phyloP scores from a whole-genome alignment of 2,888 invertebrate species.

The Ceriagrion tenellum region DNA sequence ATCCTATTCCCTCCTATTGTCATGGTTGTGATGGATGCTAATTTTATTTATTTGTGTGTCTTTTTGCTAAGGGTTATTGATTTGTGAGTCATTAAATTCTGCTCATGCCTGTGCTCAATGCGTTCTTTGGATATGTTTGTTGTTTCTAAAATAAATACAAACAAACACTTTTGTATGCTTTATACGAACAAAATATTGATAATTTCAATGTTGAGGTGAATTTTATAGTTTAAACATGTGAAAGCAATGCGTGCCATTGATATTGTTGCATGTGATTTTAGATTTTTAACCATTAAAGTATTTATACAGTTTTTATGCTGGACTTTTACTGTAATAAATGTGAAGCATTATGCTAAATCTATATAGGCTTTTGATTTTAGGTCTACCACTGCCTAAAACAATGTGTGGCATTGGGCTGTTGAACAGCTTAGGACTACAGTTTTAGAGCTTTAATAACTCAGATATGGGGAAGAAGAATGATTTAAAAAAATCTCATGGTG shows the following conservation, averaged over 20 bases:
- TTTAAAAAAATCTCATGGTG: no score
- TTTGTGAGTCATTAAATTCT: background rate
- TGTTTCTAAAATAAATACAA: background rate
- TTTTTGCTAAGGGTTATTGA: background rate
- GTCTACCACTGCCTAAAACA: no score
- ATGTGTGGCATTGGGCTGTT: no score
- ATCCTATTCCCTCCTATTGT: no score
- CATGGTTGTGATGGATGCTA: background rate
- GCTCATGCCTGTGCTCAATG: background rate
- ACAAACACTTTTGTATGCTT: background rate
- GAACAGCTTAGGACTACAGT: no score
- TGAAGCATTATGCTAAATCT: background rate
- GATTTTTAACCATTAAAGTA: background rate
- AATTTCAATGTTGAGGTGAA: background rate
- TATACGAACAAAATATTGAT: background rate
- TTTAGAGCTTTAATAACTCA: no score
- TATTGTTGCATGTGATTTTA: background rate
- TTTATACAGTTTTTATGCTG: background rate
- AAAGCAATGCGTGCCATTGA: background rate
- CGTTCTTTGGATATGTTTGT: background rate
- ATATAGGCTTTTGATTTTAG: no score
- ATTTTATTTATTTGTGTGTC: background rate
- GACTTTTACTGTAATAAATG: background rate
- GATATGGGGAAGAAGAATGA: no score
- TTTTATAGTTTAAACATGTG: background rate